A percentile compares a stretch with the other conserved stretches of the same genome.
These are phyloP conservation scores for Lathamus discolor DNA, from an alignment of 2,113 vertebrate species.

Conservation along the genomic window DNA sequence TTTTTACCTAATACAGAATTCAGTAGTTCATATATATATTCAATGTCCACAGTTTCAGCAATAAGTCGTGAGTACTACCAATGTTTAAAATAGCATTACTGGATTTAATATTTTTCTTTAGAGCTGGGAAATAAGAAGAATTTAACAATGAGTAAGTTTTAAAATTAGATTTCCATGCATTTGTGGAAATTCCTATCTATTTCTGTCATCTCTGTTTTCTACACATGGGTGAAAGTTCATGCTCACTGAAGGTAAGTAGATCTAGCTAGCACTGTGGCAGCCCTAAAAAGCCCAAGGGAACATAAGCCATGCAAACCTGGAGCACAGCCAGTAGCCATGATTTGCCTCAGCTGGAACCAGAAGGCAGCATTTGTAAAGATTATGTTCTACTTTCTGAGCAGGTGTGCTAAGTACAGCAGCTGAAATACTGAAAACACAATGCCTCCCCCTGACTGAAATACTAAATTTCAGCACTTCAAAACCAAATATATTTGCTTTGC, in stretches of 20 bases:
- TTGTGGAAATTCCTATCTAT: background rate
- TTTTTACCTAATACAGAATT: background rate
- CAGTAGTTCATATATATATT: background rate
- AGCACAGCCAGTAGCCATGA: background rate
- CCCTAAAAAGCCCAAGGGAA: background rate
- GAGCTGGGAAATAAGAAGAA: background rate
- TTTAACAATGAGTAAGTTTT: background rate
- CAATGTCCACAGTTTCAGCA: background rate
- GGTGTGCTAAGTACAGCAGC: background rate
- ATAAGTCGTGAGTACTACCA: background rate
- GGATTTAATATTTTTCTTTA: background rate
- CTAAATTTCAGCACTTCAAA: background rate
- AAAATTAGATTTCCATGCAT: background rate
- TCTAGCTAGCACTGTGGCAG: background rate
- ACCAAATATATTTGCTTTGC: background rate
- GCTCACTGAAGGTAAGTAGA: background rate
- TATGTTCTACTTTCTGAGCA: background rate
- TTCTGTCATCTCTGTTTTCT: background rate
- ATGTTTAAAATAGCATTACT: background rate
- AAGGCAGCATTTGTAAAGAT: background rate
- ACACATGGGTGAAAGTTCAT: background rate
- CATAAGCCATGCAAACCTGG: background rate
- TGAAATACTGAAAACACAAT: background rate
- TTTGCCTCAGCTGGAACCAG: background rate
- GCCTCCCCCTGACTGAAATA: background rate